These are phyloP conservation scores for Littorina saxatilis DNA, from an alignment of 1,140 invertebrate genomes.

Conservation along the genomic window DNA sequence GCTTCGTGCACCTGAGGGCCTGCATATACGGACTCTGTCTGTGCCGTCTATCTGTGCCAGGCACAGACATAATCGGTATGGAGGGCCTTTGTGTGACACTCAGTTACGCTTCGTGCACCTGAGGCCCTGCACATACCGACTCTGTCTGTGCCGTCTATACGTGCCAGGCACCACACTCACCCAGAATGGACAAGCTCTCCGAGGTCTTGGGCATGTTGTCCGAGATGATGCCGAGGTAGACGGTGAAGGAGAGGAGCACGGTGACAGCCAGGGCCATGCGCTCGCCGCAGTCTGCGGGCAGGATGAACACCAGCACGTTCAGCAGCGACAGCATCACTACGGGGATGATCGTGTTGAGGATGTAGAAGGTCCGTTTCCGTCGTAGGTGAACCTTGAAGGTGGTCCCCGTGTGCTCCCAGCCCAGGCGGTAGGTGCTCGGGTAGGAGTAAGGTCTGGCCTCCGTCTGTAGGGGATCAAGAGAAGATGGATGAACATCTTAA, in stretches of 20 bases:
- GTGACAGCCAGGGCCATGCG: conserved; percentile 79
- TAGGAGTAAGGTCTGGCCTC: conserved; percentile 44
- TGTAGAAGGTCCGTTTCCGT: conserved; percentile 72
- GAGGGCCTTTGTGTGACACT: no score
- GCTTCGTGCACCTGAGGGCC: no score
- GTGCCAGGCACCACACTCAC: no score
- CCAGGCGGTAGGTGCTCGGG: conserved; percentile 45
- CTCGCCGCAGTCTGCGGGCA: conserved; percentile 80
- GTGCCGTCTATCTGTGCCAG: no score
- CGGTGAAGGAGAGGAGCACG: conserved; percentile 79
- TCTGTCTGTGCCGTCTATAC: no score
- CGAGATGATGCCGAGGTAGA: conserved; percentile 79
- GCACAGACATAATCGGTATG: no score
- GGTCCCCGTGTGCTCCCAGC: conserved; percentile 50
- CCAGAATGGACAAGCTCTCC: conserved; percentile 76
- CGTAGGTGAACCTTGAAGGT: conserved; percentile 56
- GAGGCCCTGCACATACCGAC: no score
- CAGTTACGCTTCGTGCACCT: no score
- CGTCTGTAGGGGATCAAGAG: conserved; percentile 5
- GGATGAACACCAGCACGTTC: conserved; percentile 79
- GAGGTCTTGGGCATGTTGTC: conserved; percentile 80
- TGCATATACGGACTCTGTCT: no score
- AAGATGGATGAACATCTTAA: no score
- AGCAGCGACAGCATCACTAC: conserved; percentile 79
- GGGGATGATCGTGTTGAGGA: conserved; percentile 79